phyloP scores from a whole-genome alignment of 2,113 vertebrate species.

The Melanerpes formicivorus region DNA sequence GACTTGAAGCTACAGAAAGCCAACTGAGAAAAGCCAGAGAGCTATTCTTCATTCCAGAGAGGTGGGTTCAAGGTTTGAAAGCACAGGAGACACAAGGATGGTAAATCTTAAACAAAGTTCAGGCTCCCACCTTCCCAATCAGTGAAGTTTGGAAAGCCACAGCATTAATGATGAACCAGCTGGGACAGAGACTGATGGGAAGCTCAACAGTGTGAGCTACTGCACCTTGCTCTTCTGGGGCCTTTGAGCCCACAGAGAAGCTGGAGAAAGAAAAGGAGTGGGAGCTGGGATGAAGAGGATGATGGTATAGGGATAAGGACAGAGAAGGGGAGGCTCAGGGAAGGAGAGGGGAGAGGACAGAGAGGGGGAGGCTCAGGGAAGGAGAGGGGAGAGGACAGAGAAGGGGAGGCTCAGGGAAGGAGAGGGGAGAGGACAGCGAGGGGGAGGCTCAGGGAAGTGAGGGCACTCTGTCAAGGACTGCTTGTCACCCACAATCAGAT shows the following conservation, averaged over 20 bases:
- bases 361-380: no score
- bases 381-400: no score
- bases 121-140: not conserved
- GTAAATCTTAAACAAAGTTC: not conserved
- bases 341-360: not conserved
- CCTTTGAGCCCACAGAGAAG: not conserved
- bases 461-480: rapidly evolving
- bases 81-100: not conserved
- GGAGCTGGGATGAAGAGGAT: not conserved
- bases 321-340: no score
- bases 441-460: no score
- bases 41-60: not conserved
- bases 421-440: no score
- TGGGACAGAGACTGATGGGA: not conserved
- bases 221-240: rapidly evolving
- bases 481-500: rapidly evolving
- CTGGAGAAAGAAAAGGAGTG: not conserved
- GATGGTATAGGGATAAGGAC: no score
- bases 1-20: rapidly evolving
- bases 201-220: rapidly evolving
- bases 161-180: not conserved
- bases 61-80: not conserved
- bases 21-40: not conserved
- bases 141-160: not conserved
- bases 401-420: no score